Evolutionary conservation across 2,797 vertebrate species (phyloP), one percentile per base, ranked within the genome.

Genomic region (Sciurus vulgaris): DNA sequence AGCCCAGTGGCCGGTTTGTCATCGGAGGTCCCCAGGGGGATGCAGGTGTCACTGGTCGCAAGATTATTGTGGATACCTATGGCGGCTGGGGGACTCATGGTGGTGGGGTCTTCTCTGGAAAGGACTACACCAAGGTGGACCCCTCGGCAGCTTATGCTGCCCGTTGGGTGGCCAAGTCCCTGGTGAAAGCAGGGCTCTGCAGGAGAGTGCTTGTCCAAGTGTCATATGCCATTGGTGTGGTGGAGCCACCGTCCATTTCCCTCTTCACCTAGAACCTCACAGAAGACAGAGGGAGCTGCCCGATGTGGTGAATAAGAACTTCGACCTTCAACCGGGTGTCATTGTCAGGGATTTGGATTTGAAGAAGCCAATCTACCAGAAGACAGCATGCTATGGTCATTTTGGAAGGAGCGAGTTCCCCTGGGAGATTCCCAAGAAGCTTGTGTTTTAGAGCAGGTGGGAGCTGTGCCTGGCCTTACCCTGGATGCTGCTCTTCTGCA

Each of bases 1-100:
- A 99, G 96, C 99, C 99, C 10, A 99, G 99, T 0, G 99, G 99
- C 0, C 99, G 99, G 38, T 99, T 99, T 5, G 99, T 99, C 95
- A 99, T 99, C 0, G 99, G 99, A 74, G 99, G 99, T 35, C 99
- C 99, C 28, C 99, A 99, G 99, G 99, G 99, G 0, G 99, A 99
- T 35, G 99, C 99, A 3, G 99, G 99, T 0, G 99, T 99, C 79
- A 99, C 99, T 3, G 99, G 99, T 47, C 99, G 99, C 92, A 99
- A 99, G 98, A 99, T 99, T 98, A 99, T 99, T 15, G 99, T 99
- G 77, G 99, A 99, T 97, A 99, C 99, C 0, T 99, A 99, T 0
- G 99, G 99, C 1, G 99, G 99, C 88, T 99, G 99, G 99, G 99
- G 99, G 1, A 99, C 99, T 69, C 99, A 99, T 0, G 99, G 99